Evolutionary conservation across 2,888 invertebrate species (phyloP), one percentile per base, ranked within the genome.

Genomic region (Macaria notata): DNA sequence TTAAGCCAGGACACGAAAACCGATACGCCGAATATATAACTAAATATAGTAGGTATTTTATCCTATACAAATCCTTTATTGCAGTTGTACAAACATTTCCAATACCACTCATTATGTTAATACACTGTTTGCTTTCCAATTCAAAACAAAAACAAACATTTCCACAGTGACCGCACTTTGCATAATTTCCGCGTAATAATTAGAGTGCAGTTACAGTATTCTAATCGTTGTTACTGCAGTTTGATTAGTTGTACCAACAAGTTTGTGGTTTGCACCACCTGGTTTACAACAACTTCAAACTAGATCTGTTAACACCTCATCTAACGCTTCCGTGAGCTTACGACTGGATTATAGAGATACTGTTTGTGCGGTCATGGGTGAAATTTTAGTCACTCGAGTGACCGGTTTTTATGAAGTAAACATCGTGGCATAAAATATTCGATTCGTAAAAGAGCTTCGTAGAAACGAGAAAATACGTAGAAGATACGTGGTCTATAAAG

Each of bases 221-320:
- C 59, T 63, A 66, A 68, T 64, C 49, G 56, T 61, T 61, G 61
- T 63, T 47, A 74, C 66, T 72, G 70, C 71, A 75, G 66, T 78
- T 73, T 73, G 76, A 81, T 82, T 76, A 79, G 71, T 80, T 80
- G 70, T 72, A 70, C 69, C 72, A 76, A 83, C 81, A 78, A 83
- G 68, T 78, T 77, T 73, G 68, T 73, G 71, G 49, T 57, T 53
- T 64, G 63, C 70, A 65, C 63, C 79, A 82, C 75, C 82, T 83
- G 83, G 72, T 72, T 79, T 72, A 75, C 76, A 67, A 57, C 49
- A 80, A 82, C 74, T 83, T 76, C 72, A 71, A 86, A 86, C 80
- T 84, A 80, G 83, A 81, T 76, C 78, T 79, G 78, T 86, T 86
- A 86, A 76, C 85, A 81, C 81, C 75, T 81, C 76, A 75, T 77